Evolutionary conservation across 2,113 vertebrate species (phyloP), one percentile per base, ranked within the genome.

Genomic region (Oncorhynchus gorbuscha): DNA sequence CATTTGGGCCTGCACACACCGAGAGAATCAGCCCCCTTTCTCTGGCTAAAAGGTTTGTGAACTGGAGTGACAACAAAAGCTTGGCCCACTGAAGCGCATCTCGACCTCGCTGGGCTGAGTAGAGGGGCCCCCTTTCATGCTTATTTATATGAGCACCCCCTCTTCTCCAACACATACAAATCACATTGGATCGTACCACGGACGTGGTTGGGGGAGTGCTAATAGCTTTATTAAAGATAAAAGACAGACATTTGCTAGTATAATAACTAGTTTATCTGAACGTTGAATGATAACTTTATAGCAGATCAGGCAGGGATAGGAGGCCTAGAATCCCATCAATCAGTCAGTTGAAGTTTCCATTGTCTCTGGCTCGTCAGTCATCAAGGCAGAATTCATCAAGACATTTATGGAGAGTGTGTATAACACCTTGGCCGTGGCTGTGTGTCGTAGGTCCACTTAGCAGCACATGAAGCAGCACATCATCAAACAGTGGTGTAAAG

Each of bases 101-200:
- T 91, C 77, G 77, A 83, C 84, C 30, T 79, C 70, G 86, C 74
- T 13, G 76, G 16, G 80, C 78, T 91, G 89, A 92, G 91, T 86
- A 89, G 89, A 91, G 86, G 87, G 90, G 81, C 86, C 92, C 90
- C 86, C 87, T 90, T 91, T 91, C 90, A 91, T 89, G 90, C 83
- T 85, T 92, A 90, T 91, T 92, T 93, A 92, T 92, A 92, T 92
- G 84, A 90, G 88, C 88, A 88, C 18, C 86, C 84, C 84, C 87
- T 91, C 89, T 92, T 92, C 87, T 91, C 91, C 92, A 90, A 91
- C 89, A 91, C 88, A 93, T 89, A 92, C 89, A 91, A 89, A 89
- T 93, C 90, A 88, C 89, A 91, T 90, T 84, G 87, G 87, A 81
- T 91, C 85, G 82, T 87, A 79, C 81, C 86, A 84, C 66, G 82